phyloP scores from a whole-genome alignment of 2,888 invertebrate species.

The Azorinus chamasolen region DNA sequence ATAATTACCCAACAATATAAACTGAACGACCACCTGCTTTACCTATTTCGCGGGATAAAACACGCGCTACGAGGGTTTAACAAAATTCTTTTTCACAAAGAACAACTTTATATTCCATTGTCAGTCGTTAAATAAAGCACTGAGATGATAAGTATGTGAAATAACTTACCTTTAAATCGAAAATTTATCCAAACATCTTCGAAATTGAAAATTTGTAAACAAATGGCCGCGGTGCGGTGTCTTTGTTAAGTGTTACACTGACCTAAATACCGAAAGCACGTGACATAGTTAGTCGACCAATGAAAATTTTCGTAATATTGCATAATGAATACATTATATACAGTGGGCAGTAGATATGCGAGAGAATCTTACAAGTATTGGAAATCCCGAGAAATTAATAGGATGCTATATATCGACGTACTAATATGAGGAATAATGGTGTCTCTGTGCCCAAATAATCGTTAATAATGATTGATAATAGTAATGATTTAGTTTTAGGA shows the following conservation, averaged over 20 bases:
- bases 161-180: conserved; percentile 55
- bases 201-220: conserved; percentile 66
- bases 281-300: conserved; percentile 64
- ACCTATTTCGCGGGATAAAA: conserved; percentile 14
- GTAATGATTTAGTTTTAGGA: too few relatives aligned
- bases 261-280: conserved; percentile 67
- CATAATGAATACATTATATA: conserved; percentile 68
- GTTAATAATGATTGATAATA: too few relatives aligned
- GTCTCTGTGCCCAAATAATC: too few relatives aligned
- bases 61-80: conserved; percentile 2
- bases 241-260: conserved; percentile 69
- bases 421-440: too few relatives aligned
- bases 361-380: too few relatives aligned
- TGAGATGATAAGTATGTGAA: conserved; percentile 1
- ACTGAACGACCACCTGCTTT: conserved; percentile 37
- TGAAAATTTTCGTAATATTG: conserved; percentile 64
- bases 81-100: neutral
- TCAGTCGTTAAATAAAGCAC: neutral
- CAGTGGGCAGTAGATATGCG: neutral
- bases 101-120: neutral
- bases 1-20: conserved; percentile 53
- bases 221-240: conserved; percentile 66
- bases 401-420: too few relatives aligned
- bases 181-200: conserved; percentile 59
- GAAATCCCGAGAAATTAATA: too few relatives aligned